Evolutionary conservation across 2,113 vertebrate species (phyloP).

Genomic region (Gyps fulvus): DNA sequence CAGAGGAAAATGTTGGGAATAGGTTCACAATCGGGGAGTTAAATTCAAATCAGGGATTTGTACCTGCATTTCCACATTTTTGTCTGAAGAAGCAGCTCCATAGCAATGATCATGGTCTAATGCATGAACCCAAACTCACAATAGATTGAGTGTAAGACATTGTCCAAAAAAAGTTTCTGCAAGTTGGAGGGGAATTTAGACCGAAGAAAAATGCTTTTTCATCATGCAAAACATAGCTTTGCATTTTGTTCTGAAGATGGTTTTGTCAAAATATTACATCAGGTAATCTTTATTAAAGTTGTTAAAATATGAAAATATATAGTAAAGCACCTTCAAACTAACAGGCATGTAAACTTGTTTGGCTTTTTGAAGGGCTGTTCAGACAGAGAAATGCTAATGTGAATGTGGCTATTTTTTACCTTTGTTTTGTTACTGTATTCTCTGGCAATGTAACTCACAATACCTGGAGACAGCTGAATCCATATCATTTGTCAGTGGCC

Average conservation of each 20-base stretch:
- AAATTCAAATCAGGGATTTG: neutral
- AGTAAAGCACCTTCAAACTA: neutral
- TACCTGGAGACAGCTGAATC: neutral
- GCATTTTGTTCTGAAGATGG: neutral
- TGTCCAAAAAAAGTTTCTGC: neutral
- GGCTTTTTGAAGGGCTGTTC: neutral
- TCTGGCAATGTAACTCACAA: neutral
- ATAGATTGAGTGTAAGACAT: neutral
- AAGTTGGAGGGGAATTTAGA: neutral
- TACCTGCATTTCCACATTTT: neutral
- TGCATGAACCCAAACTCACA: neutral
- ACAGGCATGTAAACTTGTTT: neutral
- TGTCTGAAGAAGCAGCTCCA: neutral
- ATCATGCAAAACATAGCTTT: neutral
- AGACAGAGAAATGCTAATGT: neutral
- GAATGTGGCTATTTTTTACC: neutral
- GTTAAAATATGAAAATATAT: neutral
- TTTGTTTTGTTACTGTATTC: neutral
- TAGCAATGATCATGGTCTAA: neutral
- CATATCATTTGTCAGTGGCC: neutral
- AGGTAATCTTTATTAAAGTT: neutral
- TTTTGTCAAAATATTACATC: neutral
- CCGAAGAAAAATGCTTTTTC: neutral
- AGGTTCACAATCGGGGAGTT: neutral
- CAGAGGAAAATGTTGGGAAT: neutral